Evolutionary conservation across 2,888 invertebrate species (phyloP), one percentile per base, ranked within the genome.

Genomic region (Morpho deidamia): DNA sequence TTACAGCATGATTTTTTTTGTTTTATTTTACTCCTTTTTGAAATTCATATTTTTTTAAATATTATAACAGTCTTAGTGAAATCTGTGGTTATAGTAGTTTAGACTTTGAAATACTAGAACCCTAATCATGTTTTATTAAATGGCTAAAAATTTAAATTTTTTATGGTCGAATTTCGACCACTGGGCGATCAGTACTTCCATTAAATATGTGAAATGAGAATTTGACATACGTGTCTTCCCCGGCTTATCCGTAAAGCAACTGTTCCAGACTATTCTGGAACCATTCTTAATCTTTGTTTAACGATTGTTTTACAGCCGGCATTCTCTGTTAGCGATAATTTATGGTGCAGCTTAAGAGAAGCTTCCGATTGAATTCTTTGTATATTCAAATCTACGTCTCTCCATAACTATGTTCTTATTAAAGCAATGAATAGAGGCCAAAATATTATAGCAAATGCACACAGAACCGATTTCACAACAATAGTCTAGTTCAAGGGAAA

Each of bases 291-390:
- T 79, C 76, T 74, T 58, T 61, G 62, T 78, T 81, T 82, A 78
- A 82, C 78, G 81, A 78, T 78, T 74, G 72, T 81, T 83, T 78
- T 78, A 83, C 74, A 69, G 68, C 68, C 67, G 64, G 60, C 69
- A 68, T 69, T 70, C 74, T 72, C 69, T 76, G 72, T 63, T 63
- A 59, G 63, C 58, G 60, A 68, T 79, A 86, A 83, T 83, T 83
- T 84, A 83, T 79, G 71, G 66, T 77, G 54, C 54, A 69, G 69
- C 76, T 80, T 74, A 71, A 55, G 70, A 55, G 60, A 58, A 64
- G 73, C 78, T 77, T 73, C 76, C 74, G 74, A 65, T 63, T 63
- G 62, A 63, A 60, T 65, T 60, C 55, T 60, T 56, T 54, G 56
- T 58, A 44, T 32, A 41, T 12, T 11, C 34, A 32, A 39, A 11